Evolutionary conservation across 2,888 invertebrate genomes (phyloP), one percentile per base, ranked within the genome.

Genomic region (Platycheirus albimanus): DNA sequence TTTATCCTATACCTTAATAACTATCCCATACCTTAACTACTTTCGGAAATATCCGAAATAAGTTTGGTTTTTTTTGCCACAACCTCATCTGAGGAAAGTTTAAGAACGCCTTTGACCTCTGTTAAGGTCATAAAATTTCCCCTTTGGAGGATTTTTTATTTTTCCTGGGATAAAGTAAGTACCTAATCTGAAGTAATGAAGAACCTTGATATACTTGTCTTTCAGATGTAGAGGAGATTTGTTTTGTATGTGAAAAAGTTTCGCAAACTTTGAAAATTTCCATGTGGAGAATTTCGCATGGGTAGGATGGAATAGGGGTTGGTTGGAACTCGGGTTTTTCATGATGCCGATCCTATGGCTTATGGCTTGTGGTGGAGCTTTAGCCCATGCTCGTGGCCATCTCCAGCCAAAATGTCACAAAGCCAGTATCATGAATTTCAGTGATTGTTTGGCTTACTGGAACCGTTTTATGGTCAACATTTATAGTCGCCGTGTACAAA

Each of bases 261-360:
- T 28, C 3, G 28, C 28, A 28, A 3, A 28, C 6, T 28, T 28
- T 3, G 28, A 28, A 28, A 28, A 28, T 6, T 51, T 41, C n/a
- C n/a, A n/a, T n/a, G n/a, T n/a, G n/a, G n/a, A n/a, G n/a, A n/a
- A n/a, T n/a, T n/a, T n/a, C n/a, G n/a, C n/a, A n/a, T n/a, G 56
- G 33, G 20, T 56, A 70, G 11, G 47, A 47, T 11, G 36, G 56
- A n/a, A 58, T 13, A 36, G 70, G 49, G 15, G 49, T 71, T 11
- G 41, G 61, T 71, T 58, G 70, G 11, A 71, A 20, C 8, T 71
- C 41, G 13, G 51, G 51, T 36, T 58, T 71, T 4, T 8, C 38
- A 10, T 3, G 28, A 28, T 28, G 28, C 28, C 28, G 28, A 28
- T 28, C 28, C 3, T 28, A 28, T 28, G n/a, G n/a, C 28, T 49